Conservation (phyloP, 2,113 vertebrate genomes). For the Aix galericulata region DNA sequence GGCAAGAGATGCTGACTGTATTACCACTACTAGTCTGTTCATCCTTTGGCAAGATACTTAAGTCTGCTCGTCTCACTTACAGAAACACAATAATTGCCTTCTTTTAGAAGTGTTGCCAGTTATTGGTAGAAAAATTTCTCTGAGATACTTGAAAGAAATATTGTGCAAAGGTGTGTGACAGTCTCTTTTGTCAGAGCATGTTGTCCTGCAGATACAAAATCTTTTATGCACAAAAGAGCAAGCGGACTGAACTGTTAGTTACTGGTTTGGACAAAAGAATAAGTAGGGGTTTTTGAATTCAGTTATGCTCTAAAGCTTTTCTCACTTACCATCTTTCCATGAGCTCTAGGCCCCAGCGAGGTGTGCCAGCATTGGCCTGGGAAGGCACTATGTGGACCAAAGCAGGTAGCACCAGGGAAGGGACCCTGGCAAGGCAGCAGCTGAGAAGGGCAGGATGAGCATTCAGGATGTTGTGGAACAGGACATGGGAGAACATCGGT, state of each 20-base stretch:
- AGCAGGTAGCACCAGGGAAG: background rate
- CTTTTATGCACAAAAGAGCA: background rate
- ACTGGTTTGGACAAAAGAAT: background rate
- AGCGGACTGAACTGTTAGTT: background rate
- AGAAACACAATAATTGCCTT: background rate
- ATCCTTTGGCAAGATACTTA: background rate
- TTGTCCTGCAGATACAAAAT: background rate
- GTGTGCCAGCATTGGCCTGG: background rate
- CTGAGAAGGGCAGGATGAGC: background rate
- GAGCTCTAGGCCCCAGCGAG: background rate
- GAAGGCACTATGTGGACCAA: background rate
- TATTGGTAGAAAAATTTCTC: background rate
- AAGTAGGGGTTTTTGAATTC: background rate
- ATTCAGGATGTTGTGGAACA: background rate
- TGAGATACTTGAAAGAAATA: background rate
- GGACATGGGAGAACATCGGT: conserved; percentile 11
- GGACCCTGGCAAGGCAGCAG: background rate
- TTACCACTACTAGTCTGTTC: rapidly evolving
- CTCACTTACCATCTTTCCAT: background rate
- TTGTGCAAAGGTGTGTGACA: background rate
- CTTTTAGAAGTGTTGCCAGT: background rate
- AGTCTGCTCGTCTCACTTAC: background rate
- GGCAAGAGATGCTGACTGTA: background rate
- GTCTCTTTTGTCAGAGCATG: background rate
- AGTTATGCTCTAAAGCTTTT: background rate